phyloP scores from a whole-genome alignment of 2,113 vertebrate genomes.

The Cisticola juncidis region DNA sequence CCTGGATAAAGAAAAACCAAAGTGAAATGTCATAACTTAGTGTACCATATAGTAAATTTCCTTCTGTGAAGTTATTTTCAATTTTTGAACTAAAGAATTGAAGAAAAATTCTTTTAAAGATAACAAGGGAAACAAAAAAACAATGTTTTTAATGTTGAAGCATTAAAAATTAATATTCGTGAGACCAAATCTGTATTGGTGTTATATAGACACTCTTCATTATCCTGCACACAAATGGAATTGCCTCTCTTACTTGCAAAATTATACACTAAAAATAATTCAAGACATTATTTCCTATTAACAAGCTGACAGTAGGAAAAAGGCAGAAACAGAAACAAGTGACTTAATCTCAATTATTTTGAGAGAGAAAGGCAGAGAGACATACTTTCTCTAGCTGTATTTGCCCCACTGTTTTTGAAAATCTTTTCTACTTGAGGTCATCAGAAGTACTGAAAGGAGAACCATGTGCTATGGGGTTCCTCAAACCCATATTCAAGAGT shows the following conservation, averaged over 20 bases:
- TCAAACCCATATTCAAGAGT: not conserved
- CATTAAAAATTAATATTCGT: not conserved
- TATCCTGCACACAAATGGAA: not conserved
- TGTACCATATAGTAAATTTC: not conserved
- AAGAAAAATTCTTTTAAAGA: not conserved
- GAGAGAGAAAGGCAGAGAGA: not conserved
- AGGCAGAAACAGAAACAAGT: not conserved
- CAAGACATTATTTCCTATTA: not conserved
- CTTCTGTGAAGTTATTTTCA: not conserved
- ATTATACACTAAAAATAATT: not conserved
- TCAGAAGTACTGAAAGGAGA: not conserved
- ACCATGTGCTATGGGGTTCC: fast-evolving
- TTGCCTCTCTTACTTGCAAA: not conserved
- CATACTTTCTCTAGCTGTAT: not conserved
- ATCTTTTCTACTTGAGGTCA: not conserved
- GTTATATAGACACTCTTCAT: not conserved
- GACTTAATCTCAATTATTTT: not conserved
- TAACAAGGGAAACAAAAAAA: not conserved
- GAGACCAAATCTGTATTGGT: not conserved
- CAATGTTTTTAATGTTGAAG: not conserved
- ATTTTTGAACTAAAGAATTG: not conserved
- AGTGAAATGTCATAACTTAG: not conserved
- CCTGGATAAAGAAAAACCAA: not conserved
- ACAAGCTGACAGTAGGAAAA: not conserved
- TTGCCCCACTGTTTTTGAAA: not conserved